Conservation (phyloP, 2,113 vertebrate species). For the Urocolius indicus region DNA sequence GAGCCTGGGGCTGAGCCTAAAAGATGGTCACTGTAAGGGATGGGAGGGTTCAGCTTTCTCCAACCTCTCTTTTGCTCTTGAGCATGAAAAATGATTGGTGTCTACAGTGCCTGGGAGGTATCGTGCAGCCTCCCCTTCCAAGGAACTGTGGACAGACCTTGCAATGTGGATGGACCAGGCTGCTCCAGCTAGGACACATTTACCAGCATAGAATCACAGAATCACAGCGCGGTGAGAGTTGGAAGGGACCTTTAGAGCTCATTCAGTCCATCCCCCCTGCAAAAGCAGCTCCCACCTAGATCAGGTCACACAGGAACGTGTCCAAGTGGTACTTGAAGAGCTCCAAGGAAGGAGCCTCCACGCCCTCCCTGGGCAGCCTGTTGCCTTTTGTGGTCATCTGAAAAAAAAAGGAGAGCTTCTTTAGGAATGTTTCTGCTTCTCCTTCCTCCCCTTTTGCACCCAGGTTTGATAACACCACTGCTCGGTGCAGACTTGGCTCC, state of each 20-base stretch:
- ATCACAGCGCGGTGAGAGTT: too few species aligned
- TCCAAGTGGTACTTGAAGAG: too few species aligned
- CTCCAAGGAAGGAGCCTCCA: too few species aligned
- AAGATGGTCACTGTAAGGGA: not conserved
- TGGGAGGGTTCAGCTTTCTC: not conserved
- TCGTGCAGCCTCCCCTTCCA: not conserved
- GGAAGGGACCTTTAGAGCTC: too few species aligned
- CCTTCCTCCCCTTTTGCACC: not conserved
- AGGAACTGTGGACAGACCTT: not conserved
- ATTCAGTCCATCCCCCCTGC: too few species aligned
- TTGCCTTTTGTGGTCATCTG: not conserved
- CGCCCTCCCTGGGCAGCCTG: too few species aligned
- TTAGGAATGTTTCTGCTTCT: not conserved
- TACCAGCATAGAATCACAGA: not conserved
- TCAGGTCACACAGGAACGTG: too few species aligned
- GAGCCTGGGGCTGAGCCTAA: not conserved
- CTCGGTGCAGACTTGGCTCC: not conserved
- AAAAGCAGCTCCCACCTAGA: too few species aligned
- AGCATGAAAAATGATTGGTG: not conserved
- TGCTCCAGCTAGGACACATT: not conserved
- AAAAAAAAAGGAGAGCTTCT: not conserved
- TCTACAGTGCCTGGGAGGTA: not conserved
- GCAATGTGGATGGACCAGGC: not conserved
- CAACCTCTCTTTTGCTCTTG: not conserved
- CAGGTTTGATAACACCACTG: not conserved